Evolutionary conservation across 2,888 invertebrate genomes (phyloP).

Genomic region (Lasius platythorax): DNA sequence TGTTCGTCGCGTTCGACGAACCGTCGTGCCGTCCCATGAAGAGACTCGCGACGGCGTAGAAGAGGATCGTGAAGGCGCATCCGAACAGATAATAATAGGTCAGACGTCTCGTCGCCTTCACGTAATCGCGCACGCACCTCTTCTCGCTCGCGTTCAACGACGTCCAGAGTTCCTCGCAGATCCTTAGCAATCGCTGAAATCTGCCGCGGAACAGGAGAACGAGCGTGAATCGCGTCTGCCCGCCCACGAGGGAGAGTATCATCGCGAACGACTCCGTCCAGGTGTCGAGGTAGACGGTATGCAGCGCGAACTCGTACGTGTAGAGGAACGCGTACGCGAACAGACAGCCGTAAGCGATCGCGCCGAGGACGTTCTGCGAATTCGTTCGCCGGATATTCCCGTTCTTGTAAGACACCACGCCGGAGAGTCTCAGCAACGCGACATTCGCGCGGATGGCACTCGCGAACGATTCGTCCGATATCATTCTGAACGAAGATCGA

Average conservation of each 20-base stretch:
- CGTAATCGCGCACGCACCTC: slow-evolving; percentile 42
- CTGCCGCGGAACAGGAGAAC: slow-evolving; percentile 32
- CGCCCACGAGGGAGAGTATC: slow-evolving; percentile 56
- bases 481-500: not conserved
- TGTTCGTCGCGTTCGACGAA: slow-evolving; percentile 54
- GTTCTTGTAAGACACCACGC: slow-evolving; percentile 38
- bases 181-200: slow-evolving; percentile 54
- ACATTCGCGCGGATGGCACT: slow-evolving; percentile 56
- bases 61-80: slow-evolving; percentile 64
- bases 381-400: not conserved
- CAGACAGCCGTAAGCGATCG: slow-evolving; percentile 33
- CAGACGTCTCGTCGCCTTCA: slow-evolving; percentile 57
- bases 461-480: slow-evolving; percentile 39
- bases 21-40: slow-evolving; percentile 40
- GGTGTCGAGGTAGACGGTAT: slow-evolving; percentile 22
- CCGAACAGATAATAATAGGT: slow-evolving; percentile 65
- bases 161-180: slow-evolving; percentile 68
- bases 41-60: slow-evolving; percentile 59
- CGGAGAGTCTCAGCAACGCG: slow-evolving; percentile 50
- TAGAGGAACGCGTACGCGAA: slow-evolving; percentile 49
- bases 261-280: slow-evolving; percentile 60
- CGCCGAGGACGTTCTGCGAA: slow-evolving; percentile 19
- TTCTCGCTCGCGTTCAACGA: slow-evolving; percentile 57
- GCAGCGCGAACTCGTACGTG: slow-evolving; percentile 37
- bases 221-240: slow-evolving; percentile 51